Evolutionary conservation across 2,113 vertebrate species (phyloP).

Genomic region (Rhodinocichla rosea): DNA sequence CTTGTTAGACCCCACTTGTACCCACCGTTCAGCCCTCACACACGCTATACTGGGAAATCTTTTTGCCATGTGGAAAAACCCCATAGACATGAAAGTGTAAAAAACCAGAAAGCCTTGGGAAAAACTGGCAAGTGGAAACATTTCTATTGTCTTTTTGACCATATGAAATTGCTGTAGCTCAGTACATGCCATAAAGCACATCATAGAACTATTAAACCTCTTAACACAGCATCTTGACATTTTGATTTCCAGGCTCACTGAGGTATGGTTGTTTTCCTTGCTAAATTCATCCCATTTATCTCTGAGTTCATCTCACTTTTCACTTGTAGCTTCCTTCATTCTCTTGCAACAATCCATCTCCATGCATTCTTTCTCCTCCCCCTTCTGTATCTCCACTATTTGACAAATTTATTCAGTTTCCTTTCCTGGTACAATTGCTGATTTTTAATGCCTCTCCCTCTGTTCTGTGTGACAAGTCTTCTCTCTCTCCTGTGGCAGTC

Average conservation of each 20-base stretch:
- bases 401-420: neutral
- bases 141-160: neutral
- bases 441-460: neutral
- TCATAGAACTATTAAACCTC: neutral
- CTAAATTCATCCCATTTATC: neutral
- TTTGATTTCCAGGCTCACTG: neutral
- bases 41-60: neutral
- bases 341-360: neutral
- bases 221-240: neutral
- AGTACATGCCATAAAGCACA: neutral
- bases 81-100: neutral
- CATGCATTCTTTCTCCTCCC: neutral
- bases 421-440: neutral
- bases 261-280: neutral
- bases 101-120: neutral
- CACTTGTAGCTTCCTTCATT: neutral
- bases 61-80: neutral
- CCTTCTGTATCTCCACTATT: neutral
- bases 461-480: neutral
- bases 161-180: neutral
- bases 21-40: neutral
- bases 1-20: neutral
- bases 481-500: neutral
- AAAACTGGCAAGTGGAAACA: neutral
- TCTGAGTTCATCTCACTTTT: neutral